These are phyloP conservation scores for Anableps anableps DNA, from an alignment of 2,797 vertebrate genomes.

Conservation along the genomic window DNA sequence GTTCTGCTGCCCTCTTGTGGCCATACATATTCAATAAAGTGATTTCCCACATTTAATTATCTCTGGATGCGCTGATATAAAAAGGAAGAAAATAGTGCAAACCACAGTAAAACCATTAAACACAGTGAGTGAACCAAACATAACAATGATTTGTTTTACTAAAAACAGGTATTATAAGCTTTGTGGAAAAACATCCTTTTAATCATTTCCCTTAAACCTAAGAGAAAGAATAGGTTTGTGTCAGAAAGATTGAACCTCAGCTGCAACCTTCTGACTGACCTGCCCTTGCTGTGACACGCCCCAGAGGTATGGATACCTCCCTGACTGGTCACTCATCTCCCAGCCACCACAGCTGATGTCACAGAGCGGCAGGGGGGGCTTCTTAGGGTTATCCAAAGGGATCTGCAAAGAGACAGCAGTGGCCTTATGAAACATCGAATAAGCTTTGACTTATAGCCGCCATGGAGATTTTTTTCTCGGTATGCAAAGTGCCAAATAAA, in stretches of 20 bases:
- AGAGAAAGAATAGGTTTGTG: background rate
- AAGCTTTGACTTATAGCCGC: background rate
- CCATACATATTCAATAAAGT: background rate
- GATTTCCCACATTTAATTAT: background rate
- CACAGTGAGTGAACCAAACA: too few relatives aligned
- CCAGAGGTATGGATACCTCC: constrained; percentile 91
- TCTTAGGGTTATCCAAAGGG: constrained; percentile 78
- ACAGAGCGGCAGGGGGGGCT: constrained; percentile 89
- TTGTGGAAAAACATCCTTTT: background rate
- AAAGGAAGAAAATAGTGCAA: background rate
- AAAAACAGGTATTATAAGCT: background rate
- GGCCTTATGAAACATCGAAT: background rate
- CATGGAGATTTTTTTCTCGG: background rate
- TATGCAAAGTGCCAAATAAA: background rate
- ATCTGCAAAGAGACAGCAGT: constrained; percentile 76
- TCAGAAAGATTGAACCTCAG: background rate
- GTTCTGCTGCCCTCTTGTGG: constrained; percentile 73
- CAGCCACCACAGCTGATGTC: constrained; percentile 95
- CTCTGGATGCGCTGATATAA: background rate
- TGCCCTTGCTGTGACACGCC: constrained; percentile 93
- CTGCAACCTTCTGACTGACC: constrained; percentile 72
- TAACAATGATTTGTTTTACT: background rate
- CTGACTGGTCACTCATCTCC: constrained; percentile 91
- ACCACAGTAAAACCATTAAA: background rate
- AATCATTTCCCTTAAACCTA: background rate